Conservation (phyloP, 2,113 vertebrate species). For the Tupaia chinensis region DNA sequence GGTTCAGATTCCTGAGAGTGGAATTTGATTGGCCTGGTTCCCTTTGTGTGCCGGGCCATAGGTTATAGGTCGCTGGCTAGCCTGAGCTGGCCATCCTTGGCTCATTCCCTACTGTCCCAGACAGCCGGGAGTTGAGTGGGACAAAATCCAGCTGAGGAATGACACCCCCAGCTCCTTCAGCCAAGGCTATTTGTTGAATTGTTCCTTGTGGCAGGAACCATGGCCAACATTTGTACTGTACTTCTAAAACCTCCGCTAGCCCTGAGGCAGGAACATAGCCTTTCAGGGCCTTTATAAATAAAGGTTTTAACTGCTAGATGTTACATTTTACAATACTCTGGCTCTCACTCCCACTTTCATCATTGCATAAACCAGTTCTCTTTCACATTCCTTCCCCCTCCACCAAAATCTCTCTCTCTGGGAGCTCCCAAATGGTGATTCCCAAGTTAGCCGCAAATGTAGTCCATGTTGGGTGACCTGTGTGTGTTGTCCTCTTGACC, state of each 20-base stretch:
- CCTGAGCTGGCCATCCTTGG: not conserved
- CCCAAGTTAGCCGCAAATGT: fast-evolving
- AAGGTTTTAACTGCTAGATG: not conserved
- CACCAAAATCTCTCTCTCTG: not conserved
- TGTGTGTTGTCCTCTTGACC: not conserved
- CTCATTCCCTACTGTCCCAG: not conserved
- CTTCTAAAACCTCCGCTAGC: not conserved
- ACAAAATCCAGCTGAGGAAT: not conserved
- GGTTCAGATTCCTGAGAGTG: constrained; percentile 29
- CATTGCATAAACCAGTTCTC: fast-evolving
- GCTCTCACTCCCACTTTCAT: not conserved
- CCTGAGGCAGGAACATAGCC: not conserved
- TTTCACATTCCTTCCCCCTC: not conserved
- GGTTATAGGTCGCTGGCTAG: not conserved
- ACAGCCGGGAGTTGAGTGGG: not conserved
- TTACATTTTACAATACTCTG: fast-evolving
- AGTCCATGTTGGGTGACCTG: fast-evolving
- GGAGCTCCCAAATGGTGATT: not conserved
- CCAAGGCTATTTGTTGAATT: not conserved
- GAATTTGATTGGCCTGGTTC: constrained; percentile 7
- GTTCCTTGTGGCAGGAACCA: constrained; percentile 38
- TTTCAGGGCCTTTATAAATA: not conserved
- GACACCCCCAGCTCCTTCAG: not conserved
- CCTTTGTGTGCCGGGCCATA: not conserved
- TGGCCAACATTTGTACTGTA: not conserved